Conservation (phyloP, 2,888 invertebrate genomes). For the Thymelicus sylvestris region DNA sequence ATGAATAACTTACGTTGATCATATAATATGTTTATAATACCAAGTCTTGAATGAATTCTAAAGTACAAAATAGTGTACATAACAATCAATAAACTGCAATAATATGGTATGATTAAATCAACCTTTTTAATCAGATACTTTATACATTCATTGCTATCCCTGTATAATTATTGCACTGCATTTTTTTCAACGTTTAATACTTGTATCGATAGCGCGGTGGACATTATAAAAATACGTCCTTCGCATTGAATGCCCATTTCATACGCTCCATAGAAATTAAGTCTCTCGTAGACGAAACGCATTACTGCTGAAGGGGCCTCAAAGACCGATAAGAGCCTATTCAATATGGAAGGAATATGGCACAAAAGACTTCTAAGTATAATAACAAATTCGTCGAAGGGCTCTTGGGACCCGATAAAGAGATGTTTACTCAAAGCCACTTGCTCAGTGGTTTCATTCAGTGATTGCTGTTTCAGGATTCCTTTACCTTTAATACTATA, state of each 20-base stretch:
- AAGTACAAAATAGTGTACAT: no score
- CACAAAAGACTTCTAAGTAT: conserved; percentile 27
- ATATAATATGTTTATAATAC: no score
- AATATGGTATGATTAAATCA: no score
- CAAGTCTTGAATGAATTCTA: no score
- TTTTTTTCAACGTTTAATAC: no score
- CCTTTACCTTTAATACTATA: no score
- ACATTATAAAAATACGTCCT: neutral
- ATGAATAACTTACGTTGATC: no score
- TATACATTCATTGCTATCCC: no score
- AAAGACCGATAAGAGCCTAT: conserved; percentile 17
- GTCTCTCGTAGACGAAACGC: conserved; percentile 7
- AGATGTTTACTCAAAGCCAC: conserved; percentile 13
- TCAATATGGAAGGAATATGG: conserved; percentile 19
- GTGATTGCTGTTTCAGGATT: neutral
- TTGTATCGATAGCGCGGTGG: neutral
- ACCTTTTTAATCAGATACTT: no score
- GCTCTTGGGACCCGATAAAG: conserved; percentile 8
- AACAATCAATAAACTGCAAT: no score
- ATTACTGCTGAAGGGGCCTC: conserved; percentile 2
- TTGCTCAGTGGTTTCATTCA: conserved; percentile 4
- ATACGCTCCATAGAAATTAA: conserved; percentile 8
- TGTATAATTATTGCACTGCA: no score
- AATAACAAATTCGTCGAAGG: conserved; percentile 25
- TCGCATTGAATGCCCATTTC: neutral